phyloP scores from a whole-genome alignment of 2,888 invertebrate species.

The Troides aeacus region DNA sequence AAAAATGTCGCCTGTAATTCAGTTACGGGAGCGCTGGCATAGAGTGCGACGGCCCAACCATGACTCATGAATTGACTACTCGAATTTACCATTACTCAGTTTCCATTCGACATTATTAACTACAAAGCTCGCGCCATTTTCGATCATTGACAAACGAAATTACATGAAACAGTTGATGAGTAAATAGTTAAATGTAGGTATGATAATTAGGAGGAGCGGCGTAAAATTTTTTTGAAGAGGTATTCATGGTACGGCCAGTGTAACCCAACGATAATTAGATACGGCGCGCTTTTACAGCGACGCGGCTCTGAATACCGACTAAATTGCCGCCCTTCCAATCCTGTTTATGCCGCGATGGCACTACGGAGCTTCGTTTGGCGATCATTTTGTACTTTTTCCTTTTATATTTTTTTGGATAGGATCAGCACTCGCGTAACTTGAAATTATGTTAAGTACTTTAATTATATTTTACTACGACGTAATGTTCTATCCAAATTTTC shows the following conservation, averaged over 20 bases:
- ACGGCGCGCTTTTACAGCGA: slow-evolving; percentile 77
- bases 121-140: slow-evolving; percentile 5
- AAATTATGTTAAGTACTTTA: slow-evolving; percentile 18
- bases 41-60: slow-evolving; percentile 45
- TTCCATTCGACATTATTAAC: neutral
- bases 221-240: slow-evolving; percentile 47
- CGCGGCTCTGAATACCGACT: slow-evolving; percentile 73
- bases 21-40: slow-evolving; percentile 54
- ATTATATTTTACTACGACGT: slow-evolving; percentile 11
- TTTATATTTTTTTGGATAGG: slow-evolving; percentile 19
- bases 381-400: slow-evolving; percentile 45
- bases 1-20: slow-evolving; percentile 71
- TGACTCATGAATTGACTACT: slow-evolving; percentile 34
- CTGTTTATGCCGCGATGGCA: slow-evolving; percentile 67
- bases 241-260: slow-evolving; percentile 52
- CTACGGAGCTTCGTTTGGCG: slow-evolving; percentile 56
- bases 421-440: slow-evolving; percentile 16
- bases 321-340: slow-evolving; percentile 77
- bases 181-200: slow-evolving; percentile 11
- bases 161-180: slow-evolving; percentile 8
- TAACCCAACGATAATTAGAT: slow-evolving; percentile 76
- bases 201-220: slow-evolving; percentile 14
- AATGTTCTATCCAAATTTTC: neutral
- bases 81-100: slow-evolving; percentile 12
- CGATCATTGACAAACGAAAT: neutral